Evolutionary conservation across 1,140 invertebrate species (phyloP).

Genomic region (Andricus grossulariae): DNA sequence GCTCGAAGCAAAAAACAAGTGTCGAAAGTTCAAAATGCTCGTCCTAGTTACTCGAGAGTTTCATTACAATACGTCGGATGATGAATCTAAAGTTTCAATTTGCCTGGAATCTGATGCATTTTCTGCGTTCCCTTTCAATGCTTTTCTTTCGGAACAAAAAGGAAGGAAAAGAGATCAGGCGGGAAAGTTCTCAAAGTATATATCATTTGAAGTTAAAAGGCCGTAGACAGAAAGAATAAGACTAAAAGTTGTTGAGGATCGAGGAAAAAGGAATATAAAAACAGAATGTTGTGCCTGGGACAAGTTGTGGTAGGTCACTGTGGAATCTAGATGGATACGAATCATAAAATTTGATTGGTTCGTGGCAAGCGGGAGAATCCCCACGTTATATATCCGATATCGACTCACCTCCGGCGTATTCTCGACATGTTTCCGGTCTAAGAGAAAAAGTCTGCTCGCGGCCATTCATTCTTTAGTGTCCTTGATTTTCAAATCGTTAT

Average conservation of each 20-base stretch:
- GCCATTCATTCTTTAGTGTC: slow-evolving; percentile 50
- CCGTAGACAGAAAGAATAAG: slow-evolving; percentile 25
- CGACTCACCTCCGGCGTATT: slow-evolving; percentile 63
- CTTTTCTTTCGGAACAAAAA: slow-evolving; percentile 20
- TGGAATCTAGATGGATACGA: slow-evolving; percentile 66
- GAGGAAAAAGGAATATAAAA: slow-evolving; percentile 46
- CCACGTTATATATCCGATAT: slow-evolving; percentile 61
- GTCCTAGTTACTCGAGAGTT: too few relatives aligned
- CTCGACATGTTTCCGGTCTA: slow-evolving; percentile 61
- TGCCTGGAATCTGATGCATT: slow-evolving; percentile 9
- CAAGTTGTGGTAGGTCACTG: slow-evolving; percentile 67
- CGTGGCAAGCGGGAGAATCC: slow-evolving; percentile 51
- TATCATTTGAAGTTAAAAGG: slow-evolving; percentile 30
- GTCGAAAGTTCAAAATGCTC: too few relatives aligned
- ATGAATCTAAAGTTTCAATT: background rate
- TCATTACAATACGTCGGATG: too few relatives aligned
- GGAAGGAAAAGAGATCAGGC: slow-evolving; percentile 31
- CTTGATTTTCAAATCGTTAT: slow-evolving; percentile 55
- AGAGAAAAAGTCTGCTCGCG: slow-evolving; percentile 47
- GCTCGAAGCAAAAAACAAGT: too few relatives aligned
- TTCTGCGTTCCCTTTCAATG: slow-evolving; percentile 6
- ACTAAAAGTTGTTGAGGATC: slow-evolving; percentile 30
- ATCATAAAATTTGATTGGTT: slow-evolving; percentile 74
- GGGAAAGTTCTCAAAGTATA: slow-evolving; percentile 36
- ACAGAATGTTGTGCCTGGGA: slow-evolving; percentile 47